These are phyloP conservation scores for Aricia agestis DNA, from an alignment of 1,140 invertebrate species.

Conservation along the genomic window DNA sequence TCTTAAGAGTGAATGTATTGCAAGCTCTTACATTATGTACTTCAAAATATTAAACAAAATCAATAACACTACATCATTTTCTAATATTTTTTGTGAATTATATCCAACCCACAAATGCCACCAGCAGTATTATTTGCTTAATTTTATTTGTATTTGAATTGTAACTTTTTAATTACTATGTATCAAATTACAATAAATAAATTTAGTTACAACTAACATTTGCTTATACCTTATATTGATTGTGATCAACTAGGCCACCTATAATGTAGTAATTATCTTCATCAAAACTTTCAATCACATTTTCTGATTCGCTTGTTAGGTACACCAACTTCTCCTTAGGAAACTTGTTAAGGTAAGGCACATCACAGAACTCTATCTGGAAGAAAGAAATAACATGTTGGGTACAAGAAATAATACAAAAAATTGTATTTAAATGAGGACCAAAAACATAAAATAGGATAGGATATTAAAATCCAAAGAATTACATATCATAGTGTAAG, in stretches of 20 bases:
- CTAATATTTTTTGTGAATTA: background rate
- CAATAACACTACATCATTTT: too few relatives aligned
- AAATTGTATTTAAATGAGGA: too few relatives aligned
- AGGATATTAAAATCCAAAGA: too few relatives aligned
- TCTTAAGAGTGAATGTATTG: too few relatives aligned
- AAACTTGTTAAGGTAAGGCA: slow-evolving; percentile 83
- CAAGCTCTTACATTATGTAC: too few relatives aligned
- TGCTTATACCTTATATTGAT: slow-evolving; percentile 88
- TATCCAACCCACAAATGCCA: background rate
- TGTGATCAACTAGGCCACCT: slow-evolving; percentile 98
- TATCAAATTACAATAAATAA: background rate
- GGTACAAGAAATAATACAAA: too few relatives aligned
- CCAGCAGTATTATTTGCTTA: background rate
- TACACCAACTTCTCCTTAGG: slow-evolving; percentile 90
- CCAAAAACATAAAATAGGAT: too few relatives aligned
- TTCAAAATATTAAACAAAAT: too few relatives aligned
- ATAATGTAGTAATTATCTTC: slow-evolving; percentile 93
- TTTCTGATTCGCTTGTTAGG: slow-evolving; percentile 95
- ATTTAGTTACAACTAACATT: background rate
- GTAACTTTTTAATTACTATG: background rate
- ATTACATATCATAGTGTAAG: too few relatives aligned
- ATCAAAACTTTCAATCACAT: slow-evolving; percentile 87
- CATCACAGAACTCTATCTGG: slow-evolving; percentile 83
- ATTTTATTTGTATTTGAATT: background rate
- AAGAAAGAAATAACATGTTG: slow-evolving; percentile 35